Evolutionary conservation across 1,140 invertebrate genomes (phyloP).

Genomic region (Himalopsyche phryganea): DNA sequence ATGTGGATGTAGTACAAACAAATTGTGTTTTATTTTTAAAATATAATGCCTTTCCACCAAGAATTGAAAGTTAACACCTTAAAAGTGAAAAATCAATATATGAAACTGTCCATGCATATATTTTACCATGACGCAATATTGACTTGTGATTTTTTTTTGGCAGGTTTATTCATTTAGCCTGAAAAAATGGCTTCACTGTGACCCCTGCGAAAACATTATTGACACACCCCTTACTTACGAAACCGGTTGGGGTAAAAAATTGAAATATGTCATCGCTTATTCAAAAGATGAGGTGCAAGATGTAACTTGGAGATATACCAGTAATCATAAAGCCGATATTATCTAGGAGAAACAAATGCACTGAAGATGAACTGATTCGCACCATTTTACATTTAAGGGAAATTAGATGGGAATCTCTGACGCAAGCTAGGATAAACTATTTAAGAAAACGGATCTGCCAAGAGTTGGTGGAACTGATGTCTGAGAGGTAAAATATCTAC

Average conservation of each 20-base stretch:
- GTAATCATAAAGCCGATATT: constrained; percentile 59
- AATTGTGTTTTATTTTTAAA: too few relatives aligned
- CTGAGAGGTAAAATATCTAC: constrained; percentile 52
- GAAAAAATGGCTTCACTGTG: constrained; percentile 88
- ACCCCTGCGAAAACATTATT: constrained; percentile 88
- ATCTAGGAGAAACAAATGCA: constrained; percentile 54
- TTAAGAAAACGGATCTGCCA: constrained; percentile 51
- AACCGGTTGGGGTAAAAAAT: constrained; percentile 82
- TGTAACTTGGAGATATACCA: constrained; percentile 93
- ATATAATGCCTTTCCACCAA: too few relatives aligned
- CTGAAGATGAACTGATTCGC: constrained; percentile 59
- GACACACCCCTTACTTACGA: constrained; percentile 93
- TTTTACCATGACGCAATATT: too few relatives aligned
- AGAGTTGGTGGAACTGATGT: constrained; percentile 57
- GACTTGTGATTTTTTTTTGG: constrained; percentile 16
- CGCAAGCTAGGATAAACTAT: constrained; percentile 46
- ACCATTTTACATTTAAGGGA: constrained; percentile 48
- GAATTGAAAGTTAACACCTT: too few relatives aligned
- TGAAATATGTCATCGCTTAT: constrained; percentile 86
- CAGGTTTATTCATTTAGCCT: constrained; percentile 66
- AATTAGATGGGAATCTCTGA: constrained; percentile 49
- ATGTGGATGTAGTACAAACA: too few relatives aligned
- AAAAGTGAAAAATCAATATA: too few relatives aligned
- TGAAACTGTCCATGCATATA: too few relatives aligned
- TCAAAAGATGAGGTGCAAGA: constrained; percentile 90